Percentiles rank a stretch among this genome's conserved stretches.
These are phyloP conservation scores for Beroe forskalii DNA, from an alignment of 37 sponge, comb jelly and placozoan genomes.

Conservation along the genomic window DNA sequence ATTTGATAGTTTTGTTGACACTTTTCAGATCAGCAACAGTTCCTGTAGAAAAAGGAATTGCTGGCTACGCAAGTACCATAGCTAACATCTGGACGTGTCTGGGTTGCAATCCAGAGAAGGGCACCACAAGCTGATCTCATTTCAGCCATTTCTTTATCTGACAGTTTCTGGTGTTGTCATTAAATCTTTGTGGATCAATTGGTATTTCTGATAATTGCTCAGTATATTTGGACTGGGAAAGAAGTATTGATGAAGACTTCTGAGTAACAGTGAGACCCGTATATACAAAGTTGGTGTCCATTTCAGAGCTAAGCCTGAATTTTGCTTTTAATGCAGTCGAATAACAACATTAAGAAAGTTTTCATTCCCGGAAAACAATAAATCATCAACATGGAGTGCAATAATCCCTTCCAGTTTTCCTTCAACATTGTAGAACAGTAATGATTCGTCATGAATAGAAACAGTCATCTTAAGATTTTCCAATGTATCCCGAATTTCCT, in stretches of 20 bases:
- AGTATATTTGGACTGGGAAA: background rate
- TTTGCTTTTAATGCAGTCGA: background rate
- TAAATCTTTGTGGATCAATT: background rate
- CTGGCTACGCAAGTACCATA: background rate
- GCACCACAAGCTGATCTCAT: background rate
- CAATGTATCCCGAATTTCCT: background rate
- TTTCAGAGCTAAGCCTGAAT: background rate
- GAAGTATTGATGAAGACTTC: background rate
- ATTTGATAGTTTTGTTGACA: background rate
- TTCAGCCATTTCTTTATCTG: background rate
- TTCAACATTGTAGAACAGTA: background rate
- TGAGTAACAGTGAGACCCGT: background rate
- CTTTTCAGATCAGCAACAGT: background rate
- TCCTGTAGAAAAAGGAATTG: background rate
- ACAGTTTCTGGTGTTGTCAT: background rate
- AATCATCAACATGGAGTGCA: constrained; percentile 23
- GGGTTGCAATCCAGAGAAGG: background rate
- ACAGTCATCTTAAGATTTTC: background rate
- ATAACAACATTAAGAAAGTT: background rate
- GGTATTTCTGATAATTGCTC: background rate
- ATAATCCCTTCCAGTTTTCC: background rate
- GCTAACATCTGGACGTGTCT: background rate
- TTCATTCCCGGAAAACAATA: background rate
- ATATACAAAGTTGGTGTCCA: background rate
- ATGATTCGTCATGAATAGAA: background rate